Base-by-base conservation (phyloP, 2,888 invertebrate genomes). In the Colostygia pectinataria region DNA sequence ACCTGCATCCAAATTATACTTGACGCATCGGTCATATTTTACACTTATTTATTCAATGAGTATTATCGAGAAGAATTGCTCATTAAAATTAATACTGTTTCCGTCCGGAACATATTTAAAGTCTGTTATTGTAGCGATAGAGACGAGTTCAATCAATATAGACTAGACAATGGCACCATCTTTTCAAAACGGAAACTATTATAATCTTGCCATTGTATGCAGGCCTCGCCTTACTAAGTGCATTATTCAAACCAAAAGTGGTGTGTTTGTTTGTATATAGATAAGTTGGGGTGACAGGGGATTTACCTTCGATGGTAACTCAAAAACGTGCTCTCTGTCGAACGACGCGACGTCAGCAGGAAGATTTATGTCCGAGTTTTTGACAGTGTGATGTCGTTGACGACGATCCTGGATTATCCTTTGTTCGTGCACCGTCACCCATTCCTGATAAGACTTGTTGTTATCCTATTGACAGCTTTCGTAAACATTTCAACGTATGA, bases 101-200 rank as follows among this genome's bases (percentile, higher is more conserved):
- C 61, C 68, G 64, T 66, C 73, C 71, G 72, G 76, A 77, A 76
- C 74, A 77, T 69, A 74, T 77, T 77, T 74, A 73, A 66, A 66
- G 68, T 69, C 60, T 60, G 66, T 68, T 64, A 71, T 74, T 67
- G 72, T 71, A 61, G 71, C 70, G 63, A 69, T 63, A 68, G 66
- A 68, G 68, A 81, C 77, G 75, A 79, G 78, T 74, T 79, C 81
- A 84, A 88, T 89, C 88, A 87, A 89, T 87, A 88, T 79, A 71
- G 77, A 74, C 72, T 74, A 89, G 83, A 90, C 89, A 90, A 90
- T 87, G 85, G 65, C 79, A 81, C 82, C 79, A 81, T 84, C 81
- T 83, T 84, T 85, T 86, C 80, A 81, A 82, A 88, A 83, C 86
- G 89, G 89, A 89, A 90, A 89, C 89, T 89, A 85, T 89, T 89